A percentile compares a stretch with the other conserved stretches of the same genome.
Conservation (phyloP, 2,888 invertebrate genomes). For the Catocala sponsa region DNA sequence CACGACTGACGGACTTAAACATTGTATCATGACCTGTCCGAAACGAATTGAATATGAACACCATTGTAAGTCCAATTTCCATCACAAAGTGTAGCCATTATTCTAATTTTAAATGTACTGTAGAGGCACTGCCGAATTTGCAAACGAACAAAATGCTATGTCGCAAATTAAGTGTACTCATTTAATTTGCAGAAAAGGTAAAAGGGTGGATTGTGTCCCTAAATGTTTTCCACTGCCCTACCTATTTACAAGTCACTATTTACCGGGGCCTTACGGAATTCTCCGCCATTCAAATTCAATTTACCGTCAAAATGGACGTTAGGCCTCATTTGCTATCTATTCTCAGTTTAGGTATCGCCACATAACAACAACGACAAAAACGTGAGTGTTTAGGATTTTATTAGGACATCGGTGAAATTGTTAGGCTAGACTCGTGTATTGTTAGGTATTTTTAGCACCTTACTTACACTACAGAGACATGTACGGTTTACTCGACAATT, state of each 20-base stretch:
- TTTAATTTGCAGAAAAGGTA: constrained; percentile 82
- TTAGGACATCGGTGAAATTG: neutral
- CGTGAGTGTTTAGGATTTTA: too few species aligned
- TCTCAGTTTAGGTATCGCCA: constrained; percentile 50
- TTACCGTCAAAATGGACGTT: constrained; percentile 79
- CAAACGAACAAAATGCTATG: constrained; percentile 30
- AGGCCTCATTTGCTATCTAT: constrained; percentile 74
- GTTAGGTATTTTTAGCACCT: too few species aligned
- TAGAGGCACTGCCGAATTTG: constrained; percentile 22
- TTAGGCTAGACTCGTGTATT: neutral
- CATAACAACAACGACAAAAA: constrained; percentile 23
- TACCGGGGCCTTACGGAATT: constrained; percentile 67
- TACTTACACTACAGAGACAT: too few species aligned
- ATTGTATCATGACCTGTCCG: too few species aligned
- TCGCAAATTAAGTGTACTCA: constrained; percentile 63
- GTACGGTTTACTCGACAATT: too few species aligned
- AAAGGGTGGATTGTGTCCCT: constrained; percentile 77
- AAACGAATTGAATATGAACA: too few species aligned
- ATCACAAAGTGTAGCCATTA: constrained; percentile 15
- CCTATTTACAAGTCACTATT: constrained; percentile 82
- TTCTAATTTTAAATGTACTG: constrained; percentile 22
- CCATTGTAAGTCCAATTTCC: constrained; percentile 5
- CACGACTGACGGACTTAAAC: too few species aligned
- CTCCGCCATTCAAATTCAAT: constrained; percentile 81
- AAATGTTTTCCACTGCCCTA: constrained; percentile 68